Evolutionary conservation across 2,797 vertebrate species (phyloP), one percentile per base, ranked within the genome.

Genomic region (Hippocampus kuda): DNA sequence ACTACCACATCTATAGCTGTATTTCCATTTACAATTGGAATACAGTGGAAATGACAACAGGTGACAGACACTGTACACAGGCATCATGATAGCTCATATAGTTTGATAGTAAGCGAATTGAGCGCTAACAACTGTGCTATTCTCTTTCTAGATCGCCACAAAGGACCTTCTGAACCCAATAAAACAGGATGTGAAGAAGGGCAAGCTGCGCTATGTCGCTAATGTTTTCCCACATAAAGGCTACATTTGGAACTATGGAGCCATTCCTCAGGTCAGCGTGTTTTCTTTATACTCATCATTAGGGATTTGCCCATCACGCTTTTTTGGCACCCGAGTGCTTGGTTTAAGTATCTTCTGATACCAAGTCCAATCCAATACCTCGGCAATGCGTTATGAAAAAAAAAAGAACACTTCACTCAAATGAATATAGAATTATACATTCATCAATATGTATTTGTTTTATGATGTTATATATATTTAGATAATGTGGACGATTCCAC

Each of bases 201-300:
- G 92, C 38, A 95, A 97, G 38, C 81, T 99, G 70, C 94, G 96
- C 34, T 98, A 90, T 0, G 97, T 99, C 22, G 94, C 96, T 0
- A 99, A 98, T 22, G 90, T 99, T 75, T 99, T 98, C 79, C 96
- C 97, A n/a, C 94, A 99, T 65, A 99, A 95, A 85, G 97, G 97
- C 44, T 99, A 99, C 76, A 98, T 99, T 77, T 99, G 97, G 97
- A 99, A 99, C 88, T 99, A 99, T 0, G 97, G 97, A 59, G 97
- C 97, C 61, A 93, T 99, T 79, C 97, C 97, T 71, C 97, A 99
- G 93, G 97, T 98, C 79, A 69, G 77, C 72, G 1, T 10, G 1
- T 26, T 69, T 56, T 57, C 0, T 66, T 41, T 42, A 26, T 30
- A 61, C 5, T 8, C 1, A 16, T 20, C 34, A 1, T 38, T 38